Evolutionary conservation across 2,113 vertebrate genomes (phyloP).

Genomic region (Malurus alboscapulatus): DNA sequence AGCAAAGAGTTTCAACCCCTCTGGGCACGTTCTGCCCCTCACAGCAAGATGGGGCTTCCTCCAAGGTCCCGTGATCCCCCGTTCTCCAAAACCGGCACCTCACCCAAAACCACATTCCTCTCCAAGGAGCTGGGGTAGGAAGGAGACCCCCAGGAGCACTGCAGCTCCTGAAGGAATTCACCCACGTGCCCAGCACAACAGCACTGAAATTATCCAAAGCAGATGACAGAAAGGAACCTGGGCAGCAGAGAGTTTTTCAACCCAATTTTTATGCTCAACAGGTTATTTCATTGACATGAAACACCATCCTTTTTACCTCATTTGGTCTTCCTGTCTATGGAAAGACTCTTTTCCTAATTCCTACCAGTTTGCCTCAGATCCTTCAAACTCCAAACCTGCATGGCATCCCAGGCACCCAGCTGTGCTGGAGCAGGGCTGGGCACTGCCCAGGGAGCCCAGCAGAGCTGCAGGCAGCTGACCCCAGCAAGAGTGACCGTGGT

Average conservation of each 20-base stretch:
- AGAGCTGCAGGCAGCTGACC: background rate
- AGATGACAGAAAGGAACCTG: background rate
- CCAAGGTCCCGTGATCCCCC: fast-evolving
- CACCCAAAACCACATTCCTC: background rate
- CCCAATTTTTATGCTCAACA: background rate
- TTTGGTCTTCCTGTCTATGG: background rate
- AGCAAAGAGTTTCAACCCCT: background rate
- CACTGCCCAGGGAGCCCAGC: background rate
- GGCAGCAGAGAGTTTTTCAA: background rate
- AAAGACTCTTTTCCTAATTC: background rate
- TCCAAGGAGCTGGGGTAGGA: background rate
- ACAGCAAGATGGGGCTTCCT: background rate
- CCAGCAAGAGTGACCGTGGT: fast-evolving
- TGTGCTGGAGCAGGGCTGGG: background rate
- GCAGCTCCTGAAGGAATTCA: background rate
- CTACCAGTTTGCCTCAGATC: background rate
- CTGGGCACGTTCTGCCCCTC: background rate
- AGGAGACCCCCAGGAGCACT: fast-evolving
- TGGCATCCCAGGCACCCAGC: background rate
- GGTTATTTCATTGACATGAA: background rate
- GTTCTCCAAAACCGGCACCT: fast-evolving
- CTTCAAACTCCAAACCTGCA: background rate
- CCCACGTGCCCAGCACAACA: background rate
- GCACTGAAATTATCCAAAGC: background rate
- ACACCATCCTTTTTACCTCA: background rate